These are phyloP conservation scores for Hemiprocne comata DNA, from an alignment of 2,113 vertebrate species.

Conservation along the genomic window DNA sequence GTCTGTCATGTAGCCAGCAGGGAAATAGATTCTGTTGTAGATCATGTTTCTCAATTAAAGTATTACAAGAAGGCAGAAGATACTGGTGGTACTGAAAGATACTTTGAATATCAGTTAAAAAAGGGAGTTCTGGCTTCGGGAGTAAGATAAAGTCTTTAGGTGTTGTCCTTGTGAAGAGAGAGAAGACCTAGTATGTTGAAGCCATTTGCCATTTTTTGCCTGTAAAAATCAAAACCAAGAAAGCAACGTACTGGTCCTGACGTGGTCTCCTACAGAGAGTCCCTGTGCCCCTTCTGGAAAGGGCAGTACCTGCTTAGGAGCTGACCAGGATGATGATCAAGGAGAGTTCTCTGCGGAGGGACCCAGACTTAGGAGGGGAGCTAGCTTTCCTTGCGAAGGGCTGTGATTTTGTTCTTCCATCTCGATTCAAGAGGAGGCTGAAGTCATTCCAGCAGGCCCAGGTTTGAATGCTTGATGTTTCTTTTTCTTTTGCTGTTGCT, in stretches of 20 bases:
- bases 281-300: constrained; percentile 59
- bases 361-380: constrained; percentile 96
- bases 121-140: constrained; percentile 62
- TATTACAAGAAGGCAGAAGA: constrained; percentile 80
- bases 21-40: constrained; percentile 83
- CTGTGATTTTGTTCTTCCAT: constrained; percentile 98
- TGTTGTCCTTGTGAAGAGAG: constrained; percentile 64
- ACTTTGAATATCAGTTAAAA: constrained; percentile 73
- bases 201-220: constrained; percentile 53
- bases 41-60: constrained; percentile 87
- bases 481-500: constrained; percentile 45
- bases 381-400: constrained; percentile 96
- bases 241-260: constrained; percentile 60
- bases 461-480: constrained; percentile 82
- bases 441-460: constrained; percentile 98
- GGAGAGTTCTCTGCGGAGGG: constrained; percentile 92
- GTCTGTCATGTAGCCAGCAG: constrained; percentile 78
- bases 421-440: constrained; percentile 96
- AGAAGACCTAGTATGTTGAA: constrained; percentile 70
- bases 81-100: constrained; percentile 80
- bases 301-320: constrained; percentile 64
- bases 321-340: constrained; percentile 96
- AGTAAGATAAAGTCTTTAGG: constrained; percentile 73
- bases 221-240: constrained; percentile 51
- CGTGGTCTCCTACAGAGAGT: constrained; percentile 66